A percentile compares a stretch with the other conserved stretches of the same genome.
phyloP scores from a whole-genome alignment of 2,113 vertebrate genomes.

The Chaetodon auriga region DNA sequence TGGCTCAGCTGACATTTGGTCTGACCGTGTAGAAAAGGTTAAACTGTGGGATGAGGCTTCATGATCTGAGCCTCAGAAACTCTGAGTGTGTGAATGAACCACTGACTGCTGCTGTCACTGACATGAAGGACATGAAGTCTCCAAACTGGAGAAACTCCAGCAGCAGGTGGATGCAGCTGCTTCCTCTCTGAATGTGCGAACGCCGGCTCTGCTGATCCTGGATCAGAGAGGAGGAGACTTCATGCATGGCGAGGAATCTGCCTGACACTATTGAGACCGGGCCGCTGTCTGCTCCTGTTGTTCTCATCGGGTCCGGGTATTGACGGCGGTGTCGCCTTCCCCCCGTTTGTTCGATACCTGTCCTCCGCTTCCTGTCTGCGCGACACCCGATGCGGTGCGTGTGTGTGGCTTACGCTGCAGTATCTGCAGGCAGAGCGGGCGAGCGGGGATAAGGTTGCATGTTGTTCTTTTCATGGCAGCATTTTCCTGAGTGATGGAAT shows the following conservation, averaged over 20 bases:
- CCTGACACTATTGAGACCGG: conserved; percentile 30
- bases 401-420: conserved; percentile 45
- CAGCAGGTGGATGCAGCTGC: background rate
- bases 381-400: conserved; percentile 62
- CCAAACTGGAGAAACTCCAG: background rate
- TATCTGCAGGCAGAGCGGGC: conserved; percentile 27
- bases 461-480: conserved; percentile 51
- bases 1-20: no score
- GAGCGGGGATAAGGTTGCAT: conserved; percentile 54
- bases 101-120: background rate
- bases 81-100: background rate
- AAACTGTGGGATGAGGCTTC: background rate
- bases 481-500: conserved; percentile 60
- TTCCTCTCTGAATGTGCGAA: background rate
- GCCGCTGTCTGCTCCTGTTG: conserved; percentile 53
- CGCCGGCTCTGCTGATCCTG: no score
- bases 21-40: background rate
- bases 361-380: conserved; percentile 76
- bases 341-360: conserved; percentile 71
- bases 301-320: conserved; percentile 66
- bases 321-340: conserved; percentile 76
- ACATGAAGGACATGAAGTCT: background rate
- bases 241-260: background rate
- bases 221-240: background rate
- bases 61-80: background rate